Evolutionary conservation across 2,888 invertebrate species (phyloP), one percentile per base, ranked within the genome.

Genomic region (Cheilosia vernalis): DNA sequence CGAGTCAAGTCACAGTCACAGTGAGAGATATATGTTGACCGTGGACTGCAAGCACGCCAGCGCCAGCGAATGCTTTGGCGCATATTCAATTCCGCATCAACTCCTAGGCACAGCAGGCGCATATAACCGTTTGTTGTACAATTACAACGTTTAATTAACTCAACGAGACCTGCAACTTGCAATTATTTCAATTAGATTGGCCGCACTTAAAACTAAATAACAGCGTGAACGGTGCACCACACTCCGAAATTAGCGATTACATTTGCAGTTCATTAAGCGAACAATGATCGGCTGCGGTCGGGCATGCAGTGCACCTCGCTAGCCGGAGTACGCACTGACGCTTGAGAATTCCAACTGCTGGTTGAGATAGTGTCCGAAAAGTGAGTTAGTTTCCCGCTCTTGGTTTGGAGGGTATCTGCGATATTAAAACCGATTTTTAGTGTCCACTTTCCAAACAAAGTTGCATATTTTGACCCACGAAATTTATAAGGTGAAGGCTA

Each of bases 131-230:
- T 80, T 80, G 85, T 63, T 88, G 88, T 89, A 89, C 90, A 91
- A 91, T 90, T 91, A 91, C 89, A 91, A 89, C 90, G 91, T 91
- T 91, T 91, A 91, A 91, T 91, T 91, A 91, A 91, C 91, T 91
- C 89, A 90, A 90, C 91, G 55, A 85, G 81, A 85, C 76, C 72
- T 72, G 85, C 72, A 81, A 72, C 49, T 89, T 89, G 90, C 90
- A 91, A 91, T 91, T 91, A 91, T 91, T 91, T 91, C 91, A 91
- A 91, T 91, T 91, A 90, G 90, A 91, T 81, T 77, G 66, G 81
- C 72, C 61, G 64, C 66, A 66, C 67, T 51, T 24, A 33, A 15
- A 49, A 37, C 42, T 61, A 61, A 44, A 24, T 17, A 51, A 37
- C 24, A 55, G 27, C 61, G 51, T 40, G 63, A 5, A 4, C 37